Base-by-base conservation (phyloP, 1,140 invertebrate genomes). In the Penaeus indicus region DNA sequence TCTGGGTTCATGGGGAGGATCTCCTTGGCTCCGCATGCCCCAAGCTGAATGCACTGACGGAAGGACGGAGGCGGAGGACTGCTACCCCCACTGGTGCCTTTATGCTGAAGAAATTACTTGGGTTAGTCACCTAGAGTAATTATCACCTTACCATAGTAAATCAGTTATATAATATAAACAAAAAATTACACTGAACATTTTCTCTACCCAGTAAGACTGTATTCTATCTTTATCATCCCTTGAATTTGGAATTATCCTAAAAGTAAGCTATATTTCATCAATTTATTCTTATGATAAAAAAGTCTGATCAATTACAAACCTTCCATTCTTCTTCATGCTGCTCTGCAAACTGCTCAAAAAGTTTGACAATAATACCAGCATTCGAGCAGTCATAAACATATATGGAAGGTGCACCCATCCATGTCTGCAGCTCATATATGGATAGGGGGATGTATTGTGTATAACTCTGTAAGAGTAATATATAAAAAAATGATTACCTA, bases 341-440 rank as follows among this genome's bases (percentile, higher is more conserved):
- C 64, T 96, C 95, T 18, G 97, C 97, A 94, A 98, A 99, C 91
- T 96, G 95, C 91, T 97, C 96, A 93, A 99, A 99, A 67, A 96
- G 96, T 85, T 98, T 96, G 54, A 99, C 96, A 91, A 99, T 99
- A 84, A 98, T 96, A 67, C 98, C 98, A 18, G 99, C 99, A 94
- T 98, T 99, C 47, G 98, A 99, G 94, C 98, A 99, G 93, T 99
- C 99, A 94, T 99, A 99, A 16, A 99, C 98, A 94, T 99, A 99
- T 88, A 99, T 99, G 69, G 98, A 99, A 11, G 99, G 99, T 82
- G 97, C 96, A 82, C 97, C 98, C 98, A 99, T 99, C 99, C 99
- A 99, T 38, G 96, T 97, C 94, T 99, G 98, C 79, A 99, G 95
- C 94, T 99, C 99, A 93, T 98, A 99, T 64, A 99, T 96, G 79